Percentiles rank a stretch among this genome's conserved stretches.
phyloP scores from a whole-genome alignment of 2,888 invertebrate species.

The Dermolepida albohirtum region DNA sequence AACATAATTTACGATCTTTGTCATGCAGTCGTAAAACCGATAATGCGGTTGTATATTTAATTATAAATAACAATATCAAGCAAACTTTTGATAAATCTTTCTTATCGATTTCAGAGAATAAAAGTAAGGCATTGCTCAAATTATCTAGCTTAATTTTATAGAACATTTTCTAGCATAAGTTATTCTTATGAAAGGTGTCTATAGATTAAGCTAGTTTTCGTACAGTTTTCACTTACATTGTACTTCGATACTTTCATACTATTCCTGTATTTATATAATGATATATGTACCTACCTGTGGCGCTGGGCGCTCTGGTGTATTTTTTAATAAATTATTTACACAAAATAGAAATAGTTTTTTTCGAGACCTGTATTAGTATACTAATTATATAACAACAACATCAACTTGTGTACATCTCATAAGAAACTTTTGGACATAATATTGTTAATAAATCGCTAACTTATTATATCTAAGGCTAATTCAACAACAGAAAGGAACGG shows the following conservation, averaged over 20 bases:
- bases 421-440: too few species aligned
- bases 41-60: too few species aligned
- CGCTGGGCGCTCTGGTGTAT: slow-evolving; percentile 52
- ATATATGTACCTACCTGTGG: slow-evolving; percentile 48
- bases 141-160: slow-evolving; percentile 41
- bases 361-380: too few species aligned
- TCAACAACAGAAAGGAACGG: too few species aligned
- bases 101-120: not conserved
- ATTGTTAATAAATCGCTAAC: too few species aligned
- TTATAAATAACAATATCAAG: slow-evolving; percentile 12
- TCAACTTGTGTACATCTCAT: too few species aligned
- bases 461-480: too few species aligned
- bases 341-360: too few species aligned
- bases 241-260: slow-evolving; percentile 43
- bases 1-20: slow-evolving; percentile 38
- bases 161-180: slow-evolving; percentile 26
- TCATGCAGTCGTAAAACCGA: slow-evolving; percentile 37
- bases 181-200: not conserved
- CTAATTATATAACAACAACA: too few species aligned
- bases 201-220: slow-evolving; percentile 22
- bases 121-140: slow-evolving; percentile 46
- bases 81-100: not conserved
- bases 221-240: slow-evolving; percentile 37
- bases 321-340: slow-evolving; percentile 51
- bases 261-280: slow-evolving; percentile 38